phyloP scores from a whole-genome alignment of 37 sponge, comb jelly and placozoan species.

The Mnemiopsis leidyi region DNA sequence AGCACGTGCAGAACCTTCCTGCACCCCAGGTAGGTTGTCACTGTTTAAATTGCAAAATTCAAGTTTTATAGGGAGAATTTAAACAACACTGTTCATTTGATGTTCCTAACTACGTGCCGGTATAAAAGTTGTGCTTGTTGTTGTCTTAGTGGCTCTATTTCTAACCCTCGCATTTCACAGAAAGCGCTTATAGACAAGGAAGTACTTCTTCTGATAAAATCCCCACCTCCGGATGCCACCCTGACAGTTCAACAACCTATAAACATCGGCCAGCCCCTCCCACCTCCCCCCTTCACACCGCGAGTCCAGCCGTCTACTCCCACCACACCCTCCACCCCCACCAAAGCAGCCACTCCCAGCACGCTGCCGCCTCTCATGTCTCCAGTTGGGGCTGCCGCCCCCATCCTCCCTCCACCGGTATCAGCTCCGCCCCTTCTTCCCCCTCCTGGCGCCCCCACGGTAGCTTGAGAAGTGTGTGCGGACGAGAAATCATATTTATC shows the following conservation, averaged over 20 bases:
- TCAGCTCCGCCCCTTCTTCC: slow-evolving; percentile 44
- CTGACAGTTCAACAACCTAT: slow-evolving; percentile 48
- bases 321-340: background rate
- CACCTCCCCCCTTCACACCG: slow-evolving; percentile 47
- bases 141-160: too few relatives aligned
- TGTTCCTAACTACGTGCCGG: too few relatives aligned
- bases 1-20: slow-evolving; percentile 27
- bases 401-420: background rate
- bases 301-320: slow-evolving; percentile 9
- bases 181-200: slow-evolving; percentile 60
- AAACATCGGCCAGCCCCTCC: slow-evolving; percentile 49
- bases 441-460: background rate
- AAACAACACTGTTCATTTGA: too few relatives aligned
- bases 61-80: too few relatives aligned
- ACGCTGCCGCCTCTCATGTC: background rate
- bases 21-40: background rate
- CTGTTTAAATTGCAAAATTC: too few relatives aligned
- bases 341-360: slow-evolving; percentile 6
- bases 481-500: too few relatives aligned
- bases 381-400: background rate
- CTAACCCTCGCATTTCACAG: too few relatives aligned
- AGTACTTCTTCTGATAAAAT: slow-evolving; percentile 57
- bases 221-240: slow-evolving; percentile 46
- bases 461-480: background rate
- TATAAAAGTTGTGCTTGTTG: too few relatives aligned